Base-by-base conservation (phyloP, 2,113 vertebrate species). In the Lasiurus cinereus region DNA sequence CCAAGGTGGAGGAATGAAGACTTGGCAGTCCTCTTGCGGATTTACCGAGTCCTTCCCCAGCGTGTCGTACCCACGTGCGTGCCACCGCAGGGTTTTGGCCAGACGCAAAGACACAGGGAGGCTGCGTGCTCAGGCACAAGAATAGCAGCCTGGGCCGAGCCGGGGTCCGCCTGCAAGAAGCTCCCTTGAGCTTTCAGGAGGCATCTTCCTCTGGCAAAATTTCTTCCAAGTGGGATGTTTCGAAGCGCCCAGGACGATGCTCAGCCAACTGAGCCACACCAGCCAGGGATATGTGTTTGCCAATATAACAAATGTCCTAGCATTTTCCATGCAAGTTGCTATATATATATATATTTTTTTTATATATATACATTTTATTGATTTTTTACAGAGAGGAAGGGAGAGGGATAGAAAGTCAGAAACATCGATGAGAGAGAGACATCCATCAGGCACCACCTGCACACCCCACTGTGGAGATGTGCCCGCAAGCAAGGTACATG, bases 241-340 rank as follows among this genome's bases (percentile, higher is more conserved):
- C 64, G 7, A 6, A 15, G 64, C 15, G 12, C 64, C 29, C 14
- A 31, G 64, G 14, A 15, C 29, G 2, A 8, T 7, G 29, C 29
- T 66, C 64, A 66, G 14, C 64, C 29, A 2, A 13, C 64, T 15
- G 64, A 66, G 64, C 64, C 64, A 16, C 64, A 2, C 29, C 13
- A 7, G 64, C 29, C 62, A 13, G 8, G 8, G 62, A 27, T 52
- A 31, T 67, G 14, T 39, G 48, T 19, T 54, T 66, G 80, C 29
- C 76, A 39, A 18, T 24, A 3, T 16, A 72, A 66, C 27, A n/a
- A 24, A 66, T 11, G 31, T 43, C 16, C 24, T 29, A 10, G 13
- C 19, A 62, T 64, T 91, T 91, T 86, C 86, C 91, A 52, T 52
- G 27, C 15, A n/a, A n/a, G n/a, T n/a, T n/a, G n/a, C n/a, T n/a